A percentile compares a stretch with the other conserved stretches of the same genome.
These are phyloP conservation scores for Lordiphosa andalusiaca DNA, from an alignment of 2,888 invertebrate genomes.

Conservation along the genomic window DNA sequence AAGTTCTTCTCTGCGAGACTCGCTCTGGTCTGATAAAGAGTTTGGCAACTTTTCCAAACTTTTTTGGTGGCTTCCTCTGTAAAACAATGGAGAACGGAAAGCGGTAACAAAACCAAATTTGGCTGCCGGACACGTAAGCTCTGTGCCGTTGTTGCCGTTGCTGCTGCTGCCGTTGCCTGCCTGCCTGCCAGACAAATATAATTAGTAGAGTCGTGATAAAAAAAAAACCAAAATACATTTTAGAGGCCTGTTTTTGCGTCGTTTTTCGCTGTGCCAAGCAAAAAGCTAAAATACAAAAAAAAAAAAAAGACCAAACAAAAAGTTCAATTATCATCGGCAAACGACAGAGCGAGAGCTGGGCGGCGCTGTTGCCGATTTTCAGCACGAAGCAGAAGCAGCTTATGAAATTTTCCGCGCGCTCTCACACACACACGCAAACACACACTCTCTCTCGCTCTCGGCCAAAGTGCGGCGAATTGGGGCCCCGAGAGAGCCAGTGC, in stretches of 20 bases:
- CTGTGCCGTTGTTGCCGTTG: slow-evolving; percentile 10
- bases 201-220: slow-evolving; percentile 55
- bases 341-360: slow-evolving; percentile 21
- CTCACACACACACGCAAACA: slow-evolving; percentile 18
- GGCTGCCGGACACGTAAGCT: slow-evolving; percentile 29
- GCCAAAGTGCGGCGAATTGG: slow-evolving; percentile 33
- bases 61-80: too few species aligned
- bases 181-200: slow-evolving; percentile 37
- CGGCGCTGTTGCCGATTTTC: slow-evolving; percentile 57
- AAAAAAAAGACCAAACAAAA: slow-evolving; percentile 15
- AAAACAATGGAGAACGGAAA: slow-evolving; percentile 36
- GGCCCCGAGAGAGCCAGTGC: slow-evolving; percentile 1
- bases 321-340: slow-evolving; percentile 62
- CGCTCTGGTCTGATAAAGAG: slow-evolving; percentile 2
- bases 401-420: slow-evolving; percentile 65
- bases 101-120: slow-evolving; percentile 21
- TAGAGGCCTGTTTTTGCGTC: slow-evolving; percentile 38
- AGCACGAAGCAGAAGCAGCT: slow-evolving; percentile 38
- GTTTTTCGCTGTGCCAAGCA: slow-evolving; percentile 24
- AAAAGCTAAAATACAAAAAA: neutral
- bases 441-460: slow-evolving; percentile 25
- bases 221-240: slow-evolving; percentile 34
- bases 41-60: slow-evolving; percentile 41
- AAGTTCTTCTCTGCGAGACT: too few species aligned
- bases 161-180: slow-evolving; percentile 11